phyloP scores from a whole-genome alignment of 2,113 vertebrate genomes.

The Tragelaphus imberbis region DNA sequence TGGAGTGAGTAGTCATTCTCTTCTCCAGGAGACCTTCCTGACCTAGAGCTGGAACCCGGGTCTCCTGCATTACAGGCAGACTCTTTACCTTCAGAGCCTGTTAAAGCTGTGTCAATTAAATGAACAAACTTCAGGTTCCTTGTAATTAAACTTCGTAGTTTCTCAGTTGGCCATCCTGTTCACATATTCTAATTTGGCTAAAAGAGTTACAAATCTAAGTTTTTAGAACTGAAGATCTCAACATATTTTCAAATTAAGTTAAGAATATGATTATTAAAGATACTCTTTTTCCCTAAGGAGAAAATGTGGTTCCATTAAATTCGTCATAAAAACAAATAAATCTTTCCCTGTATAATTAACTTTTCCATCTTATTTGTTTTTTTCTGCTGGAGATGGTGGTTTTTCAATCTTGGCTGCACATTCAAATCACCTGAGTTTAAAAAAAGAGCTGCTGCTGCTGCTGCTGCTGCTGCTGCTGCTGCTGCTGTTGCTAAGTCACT shows the following conservation, averaged over 20 bases:
- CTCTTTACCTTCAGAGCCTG: background rate
- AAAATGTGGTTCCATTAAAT: background rate
- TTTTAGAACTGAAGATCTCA: constrained; percentile 10
- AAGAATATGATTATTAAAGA: background rate
- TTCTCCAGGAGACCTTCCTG: background rate
- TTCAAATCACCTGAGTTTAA: background rate
- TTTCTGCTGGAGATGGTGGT: background rate
- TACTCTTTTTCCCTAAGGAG: background rate
- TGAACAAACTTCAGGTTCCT: background rate
- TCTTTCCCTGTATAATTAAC: background rate
- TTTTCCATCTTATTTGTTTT: background rate
- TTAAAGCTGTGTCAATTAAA: background rate
- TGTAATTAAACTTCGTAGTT: background rate
- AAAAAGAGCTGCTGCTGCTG: background rate
- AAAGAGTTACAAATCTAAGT: background rate
- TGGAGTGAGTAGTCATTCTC: background rate
- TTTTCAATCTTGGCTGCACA: background rate
- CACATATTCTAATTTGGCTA: background rate
- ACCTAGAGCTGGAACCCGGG: background rate
- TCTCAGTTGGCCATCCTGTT: background rate
- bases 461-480: too few relatives aligned
- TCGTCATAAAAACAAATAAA: background rate
- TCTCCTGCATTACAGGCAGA: background rate
- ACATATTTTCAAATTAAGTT: constrained; percentile 29
- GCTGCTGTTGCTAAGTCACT: too few relatives aligned